Percentiles rank a stretch among this genome's conserved stretches.
Conservation (phyloP, 2,797 vertebrate species). For the Cuculus canorus region DNA sequence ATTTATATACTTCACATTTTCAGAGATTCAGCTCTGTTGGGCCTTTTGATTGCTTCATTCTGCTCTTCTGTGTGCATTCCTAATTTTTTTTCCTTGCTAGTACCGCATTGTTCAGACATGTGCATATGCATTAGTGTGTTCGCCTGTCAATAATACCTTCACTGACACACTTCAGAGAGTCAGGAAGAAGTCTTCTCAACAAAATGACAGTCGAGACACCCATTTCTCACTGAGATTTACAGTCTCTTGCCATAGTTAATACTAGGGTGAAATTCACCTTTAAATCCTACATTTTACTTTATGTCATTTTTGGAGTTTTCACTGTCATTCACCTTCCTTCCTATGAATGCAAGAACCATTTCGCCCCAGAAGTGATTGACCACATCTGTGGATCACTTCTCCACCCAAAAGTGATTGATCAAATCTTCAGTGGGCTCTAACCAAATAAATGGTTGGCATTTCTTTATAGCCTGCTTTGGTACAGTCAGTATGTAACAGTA, state of each 20-base stretch:
- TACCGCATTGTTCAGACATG: not conserved
- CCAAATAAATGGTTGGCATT: not conserved
- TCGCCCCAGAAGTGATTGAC: not conserved
- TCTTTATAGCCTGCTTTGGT: not conserved
- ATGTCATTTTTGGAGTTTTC: not conserved
- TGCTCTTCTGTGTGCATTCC: not conserved
- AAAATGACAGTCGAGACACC: not conserved
- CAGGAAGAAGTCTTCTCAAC: not conserved
- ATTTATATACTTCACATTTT: not conserved
- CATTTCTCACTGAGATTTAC: not conserved
- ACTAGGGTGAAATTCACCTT: not conserved
- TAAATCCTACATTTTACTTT: not conserved
- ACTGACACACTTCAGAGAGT: not conserved
- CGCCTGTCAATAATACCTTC: not conserved
- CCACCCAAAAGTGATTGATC: not conserved
- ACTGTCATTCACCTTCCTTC: not conserved
- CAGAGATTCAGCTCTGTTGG: not conserved
- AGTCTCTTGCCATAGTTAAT: not conserved
- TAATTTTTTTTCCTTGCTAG: not conserved
- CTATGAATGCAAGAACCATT: not conserved
- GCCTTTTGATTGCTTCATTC: not conserved
- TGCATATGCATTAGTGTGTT: not conserved
- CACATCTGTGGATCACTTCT: not conserved
- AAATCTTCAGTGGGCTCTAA: not conserved
- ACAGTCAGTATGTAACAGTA: not conserved